Evolutionary conservation across 2,113 vertebrate species (phyloP), one percentile per base, ranked within the genome.

Genomic region (Syngnathus floridae): DNA sequence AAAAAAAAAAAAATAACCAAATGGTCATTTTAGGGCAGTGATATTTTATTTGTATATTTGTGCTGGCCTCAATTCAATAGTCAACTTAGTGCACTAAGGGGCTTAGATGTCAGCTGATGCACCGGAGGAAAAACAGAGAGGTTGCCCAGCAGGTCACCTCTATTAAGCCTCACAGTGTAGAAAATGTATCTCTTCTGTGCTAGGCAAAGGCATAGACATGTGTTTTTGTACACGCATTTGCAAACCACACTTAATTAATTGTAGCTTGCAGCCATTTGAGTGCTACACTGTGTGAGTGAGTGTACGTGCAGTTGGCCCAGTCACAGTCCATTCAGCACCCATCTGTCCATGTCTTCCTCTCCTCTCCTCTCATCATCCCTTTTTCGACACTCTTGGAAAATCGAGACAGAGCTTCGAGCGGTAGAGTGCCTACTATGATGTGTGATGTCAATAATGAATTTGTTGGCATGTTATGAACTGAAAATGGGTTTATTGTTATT

Each of bases 321-420:
- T 83, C 83, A 88, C 84, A 77, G 82, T 88, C 84, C 82, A 86
- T 81, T 87, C 81, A 82, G 78, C 83, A 65, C 77, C 82, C 83
- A 84, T 86, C 83, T 84, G 88, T 85, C 85, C 82, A 83, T 85
- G 84, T 89, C 76, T 68, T 58, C 66, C 68, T 56, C 62, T 66
- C 58, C 67, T 56, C 67, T 66, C 19, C 62, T 46, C 41, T 66
- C 52, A 43, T 61, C 73, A 26, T 54, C 43, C 43, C 40, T 31
- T 31, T 4, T 56, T 62, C 60, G 54, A 22, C 52, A 70, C 61
- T 61, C 51, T 69, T 77, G 56, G 51, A 71, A 75, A 83, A 74
- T 69, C 40, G n/a, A 66, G 37, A 65, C 45, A 64, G 62, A 60
- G 52, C 58, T 54, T 14, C 60, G 8, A 63, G 62, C 66, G 64